Evolutionary conservation across 2,797 vertebrate genomes (phyloP).

Genomic region (Pampus argenteus): DNA sequence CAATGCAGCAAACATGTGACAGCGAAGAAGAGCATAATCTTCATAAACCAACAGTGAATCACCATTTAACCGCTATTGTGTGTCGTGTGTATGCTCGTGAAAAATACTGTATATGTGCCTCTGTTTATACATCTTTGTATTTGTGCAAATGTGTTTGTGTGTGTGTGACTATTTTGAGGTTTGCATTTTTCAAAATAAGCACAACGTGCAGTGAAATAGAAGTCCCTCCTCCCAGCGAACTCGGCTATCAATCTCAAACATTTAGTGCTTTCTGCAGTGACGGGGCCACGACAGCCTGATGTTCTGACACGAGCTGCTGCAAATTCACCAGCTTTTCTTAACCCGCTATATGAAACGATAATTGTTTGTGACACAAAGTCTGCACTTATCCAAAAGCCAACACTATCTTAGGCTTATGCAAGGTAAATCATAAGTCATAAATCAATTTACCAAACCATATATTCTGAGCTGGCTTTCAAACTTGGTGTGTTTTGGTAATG

Average conservation of each 20-base stretch:
- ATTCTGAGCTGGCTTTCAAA: conserved; percentile 72
- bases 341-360: conserved; percentile 56
- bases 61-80: conserved; percentile 65
- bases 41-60: conserved; percentile 74
- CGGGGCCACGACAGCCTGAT: conserved; percentile 48
- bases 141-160: conserved; percentile 36
- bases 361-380: conserved; percentile 78
- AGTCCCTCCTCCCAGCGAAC: conserved; percentile 44
- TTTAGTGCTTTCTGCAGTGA: conserved; percentile 51
- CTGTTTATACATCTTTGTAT: conserved; percentile 51
- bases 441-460: conserved; percentile 82
- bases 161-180: conserved; percentile 12
- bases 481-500: conserved; percentile 76
- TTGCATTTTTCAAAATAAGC: conserved; percentile 52
- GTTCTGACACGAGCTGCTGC: conserved; percentile 62
- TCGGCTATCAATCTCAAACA: conserved; percentile 59
- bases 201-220: conserved; percentile 49
- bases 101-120: conserved; percentile 48
- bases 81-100: conserved; percentile 47
- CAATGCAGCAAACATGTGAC: conserved; percentile 70
- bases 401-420: conserved; percentile 67
- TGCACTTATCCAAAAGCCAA: conserved; percentile 72
- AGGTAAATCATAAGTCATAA: conserved; percentile 81
- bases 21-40: conserved; percentile 78
- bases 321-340: conserved; percentile 57